Evolutionary conservation across 2,888 invertebrate species (phyloP), one percentile per base, ranked within the genome.

Genomic region (Tetragonula carbonaria): DNA sequence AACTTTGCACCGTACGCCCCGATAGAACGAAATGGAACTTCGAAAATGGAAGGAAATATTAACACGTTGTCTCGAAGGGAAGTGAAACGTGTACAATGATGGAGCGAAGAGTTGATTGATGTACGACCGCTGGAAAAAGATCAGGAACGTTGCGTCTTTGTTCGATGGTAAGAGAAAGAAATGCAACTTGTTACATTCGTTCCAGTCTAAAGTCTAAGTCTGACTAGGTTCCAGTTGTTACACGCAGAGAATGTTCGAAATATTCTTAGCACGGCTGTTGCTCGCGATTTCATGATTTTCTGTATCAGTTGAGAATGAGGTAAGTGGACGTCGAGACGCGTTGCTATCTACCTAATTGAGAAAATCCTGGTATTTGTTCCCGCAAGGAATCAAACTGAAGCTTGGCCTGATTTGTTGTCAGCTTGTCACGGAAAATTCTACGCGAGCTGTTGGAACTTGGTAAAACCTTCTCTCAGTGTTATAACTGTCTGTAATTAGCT

Each of bases 31-130:
- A 66, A 66, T 65, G 63, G 51, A 74, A 74, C 50, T 62, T 63
- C 28, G 18, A 5, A n/a, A 14, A 28, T 28, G 28, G 33, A 65
- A 18, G 74, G 65, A 74, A 74, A 74, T 74, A 74, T 74, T 74
- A 74, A 74, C 65, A 53, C 62, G 21, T 28, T 62, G 45, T 50
- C 50, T 13, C 14, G 16, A 13, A 13, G 50, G 1, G 45, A 45
- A 45, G 45, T 11, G 45, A 65, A 74, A 74, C 53, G 33, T n/a
- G 73, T 33, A 50, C 38, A 28, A 50, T 16, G 38, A 59, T 45
- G 57, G 57, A 62, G 14, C 21, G 21, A 51, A 2, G 14, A 8
- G 14, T 18, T 57, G 71, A 72, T 59, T 11, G 73, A 59, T 50
- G 62, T 14, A 62, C 18, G 28, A 63, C 51, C n/a, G 14, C 18